Conservation (phyloP, 2,888 invertebrate species). For the Drosophila paranaensis region DNA sequence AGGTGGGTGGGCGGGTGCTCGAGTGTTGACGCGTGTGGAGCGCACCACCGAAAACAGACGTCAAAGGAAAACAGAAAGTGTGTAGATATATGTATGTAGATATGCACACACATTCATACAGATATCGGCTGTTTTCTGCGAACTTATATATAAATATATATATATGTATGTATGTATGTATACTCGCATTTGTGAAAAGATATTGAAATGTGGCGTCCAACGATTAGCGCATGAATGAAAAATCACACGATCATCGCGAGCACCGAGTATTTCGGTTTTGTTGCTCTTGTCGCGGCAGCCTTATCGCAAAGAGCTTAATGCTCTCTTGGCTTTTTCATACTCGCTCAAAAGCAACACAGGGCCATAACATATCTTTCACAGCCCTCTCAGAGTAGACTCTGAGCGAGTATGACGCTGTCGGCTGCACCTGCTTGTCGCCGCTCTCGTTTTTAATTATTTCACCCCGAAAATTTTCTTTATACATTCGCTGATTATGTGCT, state of each 20-base stretch:
- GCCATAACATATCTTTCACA: neutral
- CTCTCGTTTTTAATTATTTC: slow-evolving; percentile 16
- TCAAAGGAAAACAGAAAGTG: slow-evolving; percentile 50
- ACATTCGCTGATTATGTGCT: slow-evolving; percentile 48
- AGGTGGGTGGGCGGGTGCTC: slow-evolving; percentile 55
- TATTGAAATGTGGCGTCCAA: slow-evolving; percentile 35
- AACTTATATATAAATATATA: slow-evolving; percentile 15
- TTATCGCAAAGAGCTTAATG: neutral
- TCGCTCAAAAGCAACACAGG: neutral
- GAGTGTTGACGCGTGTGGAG: slow-evolving; percentile 66
- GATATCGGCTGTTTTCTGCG: slow-evolving; percentile 6
- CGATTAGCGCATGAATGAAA: slow-evolving; percentile 79
- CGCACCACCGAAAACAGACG: slow-evolving; percentile 46
- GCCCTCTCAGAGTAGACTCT: neutral
- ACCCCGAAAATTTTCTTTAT: slow-evolving; percentile 11
- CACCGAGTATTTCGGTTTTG: slow-evolving; percentile 28
- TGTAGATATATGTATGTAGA: slow-evolving; percentile 38
- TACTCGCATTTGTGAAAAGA: slow-evolving; percentile 25
- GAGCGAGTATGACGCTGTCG: neutral
- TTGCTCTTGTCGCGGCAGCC: neutral
- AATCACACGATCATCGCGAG: slow-evolving; percentile 56
- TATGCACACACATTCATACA: slow-evolving; percentile 1
- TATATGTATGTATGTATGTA: neutral
- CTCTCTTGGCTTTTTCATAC: neutral
- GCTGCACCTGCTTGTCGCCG: neutral